These are phyloP conservation scores for Protonibea diacanthus DNA, from an alignment of 2,797 vertebrate species.

Conservation along the genomic window DNA sequence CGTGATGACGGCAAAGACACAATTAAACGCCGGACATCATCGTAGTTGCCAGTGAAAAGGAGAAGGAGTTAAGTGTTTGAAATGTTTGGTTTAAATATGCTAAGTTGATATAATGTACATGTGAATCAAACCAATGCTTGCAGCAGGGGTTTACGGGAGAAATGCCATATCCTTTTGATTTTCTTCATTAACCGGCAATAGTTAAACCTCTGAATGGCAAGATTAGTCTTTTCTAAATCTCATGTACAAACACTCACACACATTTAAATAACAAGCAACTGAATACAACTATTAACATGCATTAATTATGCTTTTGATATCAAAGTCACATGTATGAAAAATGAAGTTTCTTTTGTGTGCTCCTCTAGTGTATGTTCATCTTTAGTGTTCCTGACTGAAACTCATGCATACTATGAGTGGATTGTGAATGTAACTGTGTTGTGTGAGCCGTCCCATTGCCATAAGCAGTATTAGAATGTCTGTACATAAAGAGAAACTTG, in stretches of 20 bases:
- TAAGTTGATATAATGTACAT: constrained; percentile 59
- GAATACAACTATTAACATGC: constrained; percentile 63
- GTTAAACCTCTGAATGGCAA: constrained; percentile 61
- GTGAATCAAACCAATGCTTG: constrained; percentile 67
- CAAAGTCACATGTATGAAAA: constrained; percentile 68
- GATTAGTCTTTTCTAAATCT: constrained; percentile 73
- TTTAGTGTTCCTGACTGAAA: constrained; percentile 79
- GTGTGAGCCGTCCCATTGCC: constrained; percentile 85
- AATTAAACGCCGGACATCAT: constrained; percentile 48
- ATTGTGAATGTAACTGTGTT: constrained; percentile 88
- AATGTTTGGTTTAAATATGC: constrained; percentile 56
- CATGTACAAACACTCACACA: constrained; percentile 67
- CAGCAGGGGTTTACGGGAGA: constrained; percentile 73
- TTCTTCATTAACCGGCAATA: constrained; percentile 79
- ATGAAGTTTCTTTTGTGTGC: constrained; percentile 69
- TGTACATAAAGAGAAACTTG: constrained; percentile 87
- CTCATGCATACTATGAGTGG: constrained; percentile 79
- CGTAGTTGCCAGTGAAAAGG: constrained; percentile 47
- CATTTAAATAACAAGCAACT: constrained; percentile 67
- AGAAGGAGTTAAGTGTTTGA: constrained; percentile 49
- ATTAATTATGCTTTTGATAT: constrained; percentile 78
- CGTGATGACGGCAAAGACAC: constrained; percentile 59
- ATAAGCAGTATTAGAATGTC: constrained; percentile 91
- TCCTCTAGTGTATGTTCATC: constrained; percentile 72
- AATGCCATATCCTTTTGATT: constrained; percentile 79